Evolutionary conservation across 1,140 invertebrate genomes (phyloP).

Genomic region (Drosophila serrata): DNA sequence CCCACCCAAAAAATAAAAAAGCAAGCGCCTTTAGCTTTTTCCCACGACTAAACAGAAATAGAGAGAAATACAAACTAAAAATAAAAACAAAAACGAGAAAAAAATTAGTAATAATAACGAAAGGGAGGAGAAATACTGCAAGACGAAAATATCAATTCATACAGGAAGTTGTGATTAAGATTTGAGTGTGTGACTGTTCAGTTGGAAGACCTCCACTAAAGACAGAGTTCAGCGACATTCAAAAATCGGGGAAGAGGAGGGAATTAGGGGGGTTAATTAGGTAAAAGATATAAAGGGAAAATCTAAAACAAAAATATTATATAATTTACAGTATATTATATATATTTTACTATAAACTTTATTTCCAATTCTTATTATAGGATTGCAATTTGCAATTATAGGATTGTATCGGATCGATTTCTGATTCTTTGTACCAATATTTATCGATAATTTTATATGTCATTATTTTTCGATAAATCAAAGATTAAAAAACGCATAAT

Average conservation of each 20-base stretch:
- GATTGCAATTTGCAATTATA: no score
- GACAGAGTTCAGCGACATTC: slow-evolving; percentile 21
- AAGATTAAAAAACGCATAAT: no score
- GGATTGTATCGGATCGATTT: no score
- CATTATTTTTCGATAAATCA: no score
- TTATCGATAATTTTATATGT: no score
- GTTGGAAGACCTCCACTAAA: slow-evolving; percentile 22
- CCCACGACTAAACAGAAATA: slow-evolving; percentile 58
- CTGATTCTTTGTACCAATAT: no score
- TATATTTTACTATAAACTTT: no score
- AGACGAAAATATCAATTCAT: slow-evolving; percentile 55
- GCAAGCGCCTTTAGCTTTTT: slow-evolving; percentile 60
- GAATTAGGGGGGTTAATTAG: slow-evolving; percentile 5
- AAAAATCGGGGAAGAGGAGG: no score
- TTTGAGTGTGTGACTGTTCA: slow-evolving; percentile 38
- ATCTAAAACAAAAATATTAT: no score
- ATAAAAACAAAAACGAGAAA: slow-evolving; percentile 8
- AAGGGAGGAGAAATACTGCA: slow-evolving; percentile 35
- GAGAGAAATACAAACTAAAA: slow-evolving; percentile 22
- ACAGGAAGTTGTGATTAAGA: slow-evolving; percentile 76
- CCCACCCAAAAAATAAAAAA: slow-evolving; percentile 39
- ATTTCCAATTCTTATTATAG: no score
- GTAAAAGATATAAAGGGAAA: neutral
- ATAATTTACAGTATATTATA: no score
- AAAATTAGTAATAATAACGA: slow-evolving; percentile 27